Evolutionary conservation across 2,888 invertebrate genomes (phyloP).

Genomic region (Drosophila rubida): DNA sequence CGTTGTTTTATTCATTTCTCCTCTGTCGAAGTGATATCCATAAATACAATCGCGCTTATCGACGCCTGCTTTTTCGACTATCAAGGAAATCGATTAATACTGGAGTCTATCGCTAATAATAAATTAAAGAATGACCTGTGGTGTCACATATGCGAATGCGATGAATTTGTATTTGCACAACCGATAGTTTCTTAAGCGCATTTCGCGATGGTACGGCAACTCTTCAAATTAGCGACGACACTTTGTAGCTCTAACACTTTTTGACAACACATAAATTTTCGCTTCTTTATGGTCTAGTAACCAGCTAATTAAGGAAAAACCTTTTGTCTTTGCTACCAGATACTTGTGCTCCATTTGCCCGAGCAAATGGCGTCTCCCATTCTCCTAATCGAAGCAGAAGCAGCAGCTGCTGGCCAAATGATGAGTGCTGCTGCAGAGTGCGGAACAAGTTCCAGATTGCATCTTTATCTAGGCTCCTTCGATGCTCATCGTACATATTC

Average conservation of each 20-base stretch:
- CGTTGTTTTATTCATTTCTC: neutral
- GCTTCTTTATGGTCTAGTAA: slow-evolving; percentile 17
- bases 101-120: no score
- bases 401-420: slow-evolving; percentile 60
- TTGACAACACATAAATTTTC: neutral
- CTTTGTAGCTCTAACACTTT: neutral
- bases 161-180: no score
- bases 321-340: slow-evolving; percentile 16
- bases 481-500: slow-evolving; percentile 68
- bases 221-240: neutral
- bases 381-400: slow-evolving; percentile 37
- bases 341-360: slow-evolving; percentile 46
- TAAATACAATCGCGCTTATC: no score
- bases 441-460: slow-evolving; percentile 75
- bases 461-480: slow-evolving; percentile 59
- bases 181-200: no score
- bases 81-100: no score
- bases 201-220: neutral
- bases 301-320: slow-evolving; percentile 36
- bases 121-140: no score
- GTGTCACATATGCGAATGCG: no score
- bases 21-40: neutral
- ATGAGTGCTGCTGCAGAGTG: slow-evolving; percentile 1
- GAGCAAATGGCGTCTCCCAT: slow-evolving; percentile 41
- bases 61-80: no score